phyloP scores from a whole-genome alignment of 2,113 vertebrate genomes.

The Caracal caracal region DNA sequence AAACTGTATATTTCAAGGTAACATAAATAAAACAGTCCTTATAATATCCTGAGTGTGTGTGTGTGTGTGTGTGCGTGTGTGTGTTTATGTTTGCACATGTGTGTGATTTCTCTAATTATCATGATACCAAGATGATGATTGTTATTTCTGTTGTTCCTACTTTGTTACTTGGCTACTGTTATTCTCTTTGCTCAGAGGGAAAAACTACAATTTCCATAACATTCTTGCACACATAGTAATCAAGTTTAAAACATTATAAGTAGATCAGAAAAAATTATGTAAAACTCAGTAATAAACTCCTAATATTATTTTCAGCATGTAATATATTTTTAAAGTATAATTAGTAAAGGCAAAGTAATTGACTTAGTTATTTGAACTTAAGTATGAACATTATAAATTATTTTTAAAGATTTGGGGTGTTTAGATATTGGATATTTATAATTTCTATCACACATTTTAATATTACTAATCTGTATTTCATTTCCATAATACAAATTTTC shows the following conservation, averaged over 20 bases:
- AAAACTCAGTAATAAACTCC: neutral
- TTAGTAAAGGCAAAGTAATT: neutral
- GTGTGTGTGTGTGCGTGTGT: neutral
- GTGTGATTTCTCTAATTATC: neutral
- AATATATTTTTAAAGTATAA: neutral
- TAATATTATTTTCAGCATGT: neutral
- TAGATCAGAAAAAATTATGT: neutral
- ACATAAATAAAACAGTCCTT: neutral
- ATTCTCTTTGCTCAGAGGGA: neutral
- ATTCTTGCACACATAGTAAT: neutral
- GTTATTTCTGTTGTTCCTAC: neutral
- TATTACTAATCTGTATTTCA: constrained; percentile 2
- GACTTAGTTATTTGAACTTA: neutral
- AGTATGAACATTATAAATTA: neutral
- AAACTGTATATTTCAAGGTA: constrained; percentile 44
- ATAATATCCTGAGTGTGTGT: neutral
- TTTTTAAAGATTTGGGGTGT: neutral
- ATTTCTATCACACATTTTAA: neutral
- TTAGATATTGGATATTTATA: neutral
- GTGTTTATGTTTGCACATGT: neutral
- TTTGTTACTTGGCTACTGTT: neutral
- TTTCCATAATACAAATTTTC: neutral
- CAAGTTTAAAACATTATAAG: neutral
- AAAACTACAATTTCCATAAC: neutral
- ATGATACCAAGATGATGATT: neutral